Conservation (phyloP, 2,113 vertebrate species). For the Amia ocellicauda region DNA sequence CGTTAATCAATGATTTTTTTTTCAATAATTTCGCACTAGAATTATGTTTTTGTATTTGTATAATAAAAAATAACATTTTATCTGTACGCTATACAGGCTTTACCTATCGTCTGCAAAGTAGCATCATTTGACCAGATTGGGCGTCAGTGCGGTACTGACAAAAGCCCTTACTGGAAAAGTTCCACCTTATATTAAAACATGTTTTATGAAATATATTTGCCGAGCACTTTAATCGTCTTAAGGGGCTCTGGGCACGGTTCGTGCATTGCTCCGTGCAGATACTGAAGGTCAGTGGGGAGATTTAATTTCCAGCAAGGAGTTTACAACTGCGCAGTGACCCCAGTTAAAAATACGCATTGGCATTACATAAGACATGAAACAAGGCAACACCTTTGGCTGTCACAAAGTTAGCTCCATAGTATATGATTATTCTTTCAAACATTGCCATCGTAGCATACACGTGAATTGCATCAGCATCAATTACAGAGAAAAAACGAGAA, state of each 20-base stretch:
- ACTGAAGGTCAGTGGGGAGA: slow-evolving; percentile 18
- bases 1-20: no score
- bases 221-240: no score
- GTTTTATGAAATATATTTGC: no score
- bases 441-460: background rate
- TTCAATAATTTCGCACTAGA: no score
- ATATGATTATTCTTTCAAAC: background rate
- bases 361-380: slow-evolving; percentile 16
- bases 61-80: no score
- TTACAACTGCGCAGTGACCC: slow-evolving; percentile 13
- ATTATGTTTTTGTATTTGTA: no score
- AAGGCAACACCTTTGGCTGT: background rate
- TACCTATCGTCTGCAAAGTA: no score
- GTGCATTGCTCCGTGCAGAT: background rate
- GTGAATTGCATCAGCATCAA: background rate
- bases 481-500: background rate
- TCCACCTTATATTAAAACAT: no score
- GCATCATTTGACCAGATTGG: no score
- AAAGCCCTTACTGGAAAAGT: no score
- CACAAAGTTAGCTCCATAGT: background rate
- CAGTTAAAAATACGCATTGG: background rate
- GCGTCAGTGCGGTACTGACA: no score
- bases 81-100: no score
- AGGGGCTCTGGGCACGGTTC: background rate
- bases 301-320: background rate